phyloP scores from a whole-genome alignment of 2,797 vertebrate genomes.

The Enteromius paludinosus region DNA sequence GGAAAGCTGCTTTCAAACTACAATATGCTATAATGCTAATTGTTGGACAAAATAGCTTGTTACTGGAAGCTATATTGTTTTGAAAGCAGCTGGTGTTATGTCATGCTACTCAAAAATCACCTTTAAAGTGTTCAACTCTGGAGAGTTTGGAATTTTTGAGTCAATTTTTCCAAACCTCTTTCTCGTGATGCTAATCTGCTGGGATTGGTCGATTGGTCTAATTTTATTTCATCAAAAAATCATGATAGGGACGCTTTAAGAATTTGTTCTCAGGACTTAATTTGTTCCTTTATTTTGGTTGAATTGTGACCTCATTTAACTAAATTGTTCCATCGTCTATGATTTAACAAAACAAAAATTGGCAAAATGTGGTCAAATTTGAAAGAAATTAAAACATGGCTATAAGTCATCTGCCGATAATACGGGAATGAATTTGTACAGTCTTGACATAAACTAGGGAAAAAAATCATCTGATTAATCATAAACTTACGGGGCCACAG shows the following conservation, averaged over 20 bases:
- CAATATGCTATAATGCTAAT: not conserved
- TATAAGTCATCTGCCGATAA: not conserved
- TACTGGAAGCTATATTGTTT: not conserved
- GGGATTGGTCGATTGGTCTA: too few relatives aligned
- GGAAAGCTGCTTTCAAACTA: not conserved
- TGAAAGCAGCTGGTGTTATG: not conserved
- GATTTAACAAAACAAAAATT: not conserved
- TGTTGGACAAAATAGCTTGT: not conserved
- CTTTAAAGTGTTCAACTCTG: not conserved
- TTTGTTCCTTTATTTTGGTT: not conserved
- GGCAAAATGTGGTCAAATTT: not conserved
- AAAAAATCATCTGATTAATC: not conserved
- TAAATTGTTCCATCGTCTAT: not conserved
- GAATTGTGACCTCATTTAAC: not conserved
- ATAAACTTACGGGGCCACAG: not conserved
- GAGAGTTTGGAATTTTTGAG: not conserved
- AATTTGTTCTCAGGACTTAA: not conserved
- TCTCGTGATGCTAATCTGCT: too few relatives aligned
- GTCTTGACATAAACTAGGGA: not conserved
- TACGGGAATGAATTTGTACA: not conserved
- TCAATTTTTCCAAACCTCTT: too few relatives aligned
- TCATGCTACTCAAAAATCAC: not conserved
- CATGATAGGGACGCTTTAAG: too few relatives aligned
- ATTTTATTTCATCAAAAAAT: too few relatives aligned
- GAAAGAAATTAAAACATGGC: not conserved